Evolutionary conservation across 1,140 invertebrate species (phyloP).

Genomic region (Adelges cooleyi): DNA sequence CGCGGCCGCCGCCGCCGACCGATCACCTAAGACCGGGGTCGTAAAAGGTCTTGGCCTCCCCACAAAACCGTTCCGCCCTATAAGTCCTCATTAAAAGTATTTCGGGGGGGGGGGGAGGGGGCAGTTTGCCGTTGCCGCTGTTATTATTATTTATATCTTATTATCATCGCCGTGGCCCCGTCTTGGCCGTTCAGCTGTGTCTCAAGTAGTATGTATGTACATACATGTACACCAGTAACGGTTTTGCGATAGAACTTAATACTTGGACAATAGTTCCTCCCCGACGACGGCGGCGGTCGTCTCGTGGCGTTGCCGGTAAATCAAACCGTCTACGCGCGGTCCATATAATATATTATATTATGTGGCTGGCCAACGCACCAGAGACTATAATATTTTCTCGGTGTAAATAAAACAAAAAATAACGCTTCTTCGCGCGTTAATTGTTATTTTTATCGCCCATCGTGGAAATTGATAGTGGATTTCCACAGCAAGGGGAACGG

Average conservation of each 20-base stretch:
- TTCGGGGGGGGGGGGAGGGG: no score
- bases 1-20: neutral
- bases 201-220: neutral
- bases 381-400: neutral
- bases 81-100: conserved; percentile 26
- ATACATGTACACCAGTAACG: neutral
- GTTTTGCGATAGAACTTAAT: neutral
- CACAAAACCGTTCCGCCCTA: conserved; percentile 20
- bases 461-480: neutral
- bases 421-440: neutral
- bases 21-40: neutral
- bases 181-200: neutral
- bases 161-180: neutral
- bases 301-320: neutral
- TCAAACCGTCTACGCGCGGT: no score
- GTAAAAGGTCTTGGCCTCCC: conserved; percentile 14
- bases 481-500: neutral
- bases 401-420: neutral
- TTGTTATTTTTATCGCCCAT: neutral
- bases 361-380: neutral
- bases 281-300: neutral
- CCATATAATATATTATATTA: neutral
- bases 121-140: no score
- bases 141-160: conserved; percentile 5
- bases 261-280: neutral